Percentiles rank a stretch among this genome's conserved stretches.
Conservation (phyloP, 92 coral and sea anemone genomes). For the Metridium senile region DNA sequence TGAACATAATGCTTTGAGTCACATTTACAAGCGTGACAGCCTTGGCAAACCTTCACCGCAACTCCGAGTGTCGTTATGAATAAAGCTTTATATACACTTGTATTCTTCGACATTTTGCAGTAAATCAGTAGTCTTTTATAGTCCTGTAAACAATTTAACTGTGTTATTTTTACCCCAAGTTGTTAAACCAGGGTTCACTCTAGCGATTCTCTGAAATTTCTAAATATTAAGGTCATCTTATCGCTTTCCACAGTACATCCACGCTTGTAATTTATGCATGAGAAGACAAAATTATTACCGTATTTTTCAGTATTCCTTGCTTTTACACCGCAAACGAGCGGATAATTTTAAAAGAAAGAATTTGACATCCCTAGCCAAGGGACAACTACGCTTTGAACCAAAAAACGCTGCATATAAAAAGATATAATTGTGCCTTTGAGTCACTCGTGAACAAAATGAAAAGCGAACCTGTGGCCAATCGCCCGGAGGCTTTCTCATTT, state of each 20-base stretch:
- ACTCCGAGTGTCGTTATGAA: neutral
- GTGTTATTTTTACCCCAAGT: neutral
- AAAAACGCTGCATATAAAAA: neutral
- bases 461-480: conserved; percentile 21
- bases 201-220: conserved; percentile 26
- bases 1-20: too few species aligned
- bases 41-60: conserved; percentile 2
- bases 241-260: conserved; percentile 11
- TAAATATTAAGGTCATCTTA: conserved; percentile 38
- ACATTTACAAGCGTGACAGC: conserved; percentile 52
- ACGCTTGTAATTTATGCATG: conserved; percentile 46
- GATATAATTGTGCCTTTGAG: conserved; percentile 40
- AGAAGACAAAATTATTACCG: conserved; percentile 19
- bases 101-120: neutral
- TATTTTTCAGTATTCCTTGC: neutral
- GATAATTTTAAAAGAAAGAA: neutral
- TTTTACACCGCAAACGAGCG: neutral
- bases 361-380: neutral
- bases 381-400: neutral
- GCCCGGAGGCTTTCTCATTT: conserved; percentile 42
- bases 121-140: neutral
- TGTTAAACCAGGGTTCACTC: neutral
- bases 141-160: neutral
- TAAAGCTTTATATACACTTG: conserved; percentile 8
- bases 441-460: conserved; percentile 32